Base-by-base conservation (phyloP, 2,797 vertebrate genomes). In the Parambassis ranga region DNA sequence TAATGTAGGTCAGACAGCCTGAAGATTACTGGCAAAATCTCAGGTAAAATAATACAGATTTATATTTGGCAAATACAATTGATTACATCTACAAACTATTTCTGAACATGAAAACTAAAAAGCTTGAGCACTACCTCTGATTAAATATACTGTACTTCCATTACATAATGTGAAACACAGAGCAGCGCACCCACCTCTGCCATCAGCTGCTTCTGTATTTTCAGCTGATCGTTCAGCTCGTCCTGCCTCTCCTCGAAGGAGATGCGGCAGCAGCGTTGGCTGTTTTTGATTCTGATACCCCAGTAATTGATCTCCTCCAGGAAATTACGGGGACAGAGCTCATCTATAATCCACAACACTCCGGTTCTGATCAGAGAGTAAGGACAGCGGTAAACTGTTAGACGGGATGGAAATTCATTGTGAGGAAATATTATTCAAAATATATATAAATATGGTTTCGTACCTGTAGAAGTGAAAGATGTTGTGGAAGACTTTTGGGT, bases 241-340 rank as follows among this genome's bases (percentile, higher is more conserved):
- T 98, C 96, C 0, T 95, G 92, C 22, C 94, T 85, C 84, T 98
- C 96, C 67, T 98, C 96, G 0, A 98, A 98, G 80, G 94, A 94
- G 84, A 98, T 96, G 38, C 95, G 93, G 75, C 96, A 98, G 82
- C 96, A 98, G 64, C 95, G 94, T 0, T 93, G 93, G 0, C 92
- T 93, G 84, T 95, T 91, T 43, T 93, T 95, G 68, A 98, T 93
- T 2, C 95, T 78, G 47, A 98, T 92, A 0, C 96, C 96, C 96
- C 96, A 98, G 78, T 97, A 98, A 82, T 93, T 95, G 50, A 98
- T 91, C 85, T 98, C 96, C 82, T 98, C 95, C 82, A 98, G 86
- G 77, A 96, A 98, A 77, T 88, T 86, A 5, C 90, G 88, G 0
- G 96, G 95, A 43, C 96, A 98, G 66, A 96, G 73, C 76, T 95